A percentile compares a stretch with the other conserved stretches of the same genome.
phyloP scores from a whole-genome alignment of 2,797 vertebrate species.

The Sebastes nivosus region DNA sequence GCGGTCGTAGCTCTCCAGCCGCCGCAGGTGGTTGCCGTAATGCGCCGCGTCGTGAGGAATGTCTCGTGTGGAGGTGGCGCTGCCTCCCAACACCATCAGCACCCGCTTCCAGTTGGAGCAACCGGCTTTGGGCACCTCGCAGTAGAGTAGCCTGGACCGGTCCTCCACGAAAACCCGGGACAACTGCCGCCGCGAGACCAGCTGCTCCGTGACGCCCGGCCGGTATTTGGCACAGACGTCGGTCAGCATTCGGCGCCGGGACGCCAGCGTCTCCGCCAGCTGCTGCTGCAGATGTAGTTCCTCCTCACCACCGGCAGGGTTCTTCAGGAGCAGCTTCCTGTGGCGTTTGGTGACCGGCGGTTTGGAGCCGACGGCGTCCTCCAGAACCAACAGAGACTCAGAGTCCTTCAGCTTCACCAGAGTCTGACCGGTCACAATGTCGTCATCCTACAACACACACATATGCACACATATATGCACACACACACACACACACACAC shows the following conservation, averaged over 20 bases:
- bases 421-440: no score
- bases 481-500: not conserved
- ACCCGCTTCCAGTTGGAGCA: slow-evolving; percentile 98
- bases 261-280: slow-evolving; percentile 80
- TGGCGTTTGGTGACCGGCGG: slow-evolving; percentile 82
- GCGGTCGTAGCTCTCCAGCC: slow-evolving; percentile 86
- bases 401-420: not conserved
- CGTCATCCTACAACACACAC: not conserved
- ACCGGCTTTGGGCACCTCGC: slow-evolving; percentile 93
- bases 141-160: slow-evolving; percentile 89
- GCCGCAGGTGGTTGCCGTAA: slow-evolving; percentile 85
- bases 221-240: slow-evolving; percentile 88
- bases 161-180: slow-evolving; percentile 92
- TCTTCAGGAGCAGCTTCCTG: slow-evolving; percentile 62
- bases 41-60: slow-evolving; percentile 90
- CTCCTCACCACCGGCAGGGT: slow-evolving; percentile 36
- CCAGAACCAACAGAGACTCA: not conserved
- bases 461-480: not conserved
- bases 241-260: slow-evolving; percentile 82
- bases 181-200: slow-evolving; percentile 85
- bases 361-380: slow-evolving; percentile 34
- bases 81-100: slow-evolving; percentile 91
- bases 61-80: slow-evolving; percentile 80
- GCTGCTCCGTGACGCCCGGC: slow-evolving; percentile 67
- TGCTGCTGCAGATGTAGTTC: not conserved